Percentiles rank a stretch among this genome's conserved stretches.
These are phyloP conservation scores for Montipora capitata DNA, from an alignment of 92 coral and sea anemone genomes.

Conservation along the genomic window DNA sequence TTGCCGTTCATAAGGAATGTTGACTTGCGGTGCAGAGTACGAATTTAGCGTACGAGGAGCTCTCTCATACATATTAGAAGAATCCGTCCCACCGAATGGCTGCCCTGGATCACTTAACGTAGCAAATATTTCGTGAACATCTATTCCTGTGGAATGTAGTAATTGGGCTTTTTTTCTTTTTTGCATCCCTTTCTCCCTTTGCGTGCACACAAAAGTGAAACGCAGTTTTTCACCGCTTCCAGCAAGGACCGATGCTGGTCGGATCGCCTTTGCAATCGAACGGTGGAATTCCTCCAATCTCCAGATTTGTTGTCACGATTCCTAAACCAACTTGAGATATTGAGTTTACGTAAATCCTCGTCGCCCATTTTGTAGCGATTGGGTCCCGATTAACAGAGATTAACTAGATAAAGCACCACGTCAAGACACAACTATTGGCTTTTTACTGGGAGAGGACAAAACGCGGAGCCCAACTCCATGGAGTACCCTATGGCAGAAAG, in stretches of 20 bases:
- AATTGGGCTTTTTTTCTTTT: neutral
- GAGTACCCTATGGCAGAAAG: no score
- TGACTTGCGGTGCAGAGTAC: neutral
- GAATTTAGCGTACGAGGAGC: neutral
- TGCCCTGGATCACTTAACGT: neutral
- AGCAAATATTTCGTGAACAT: neutral
- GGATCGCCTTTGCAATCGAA: no score
- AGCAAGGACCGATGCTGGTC: slow-evolving; percentile 26
- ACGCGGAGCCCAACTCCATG: no score
- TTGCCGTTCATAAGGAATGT: neutral
- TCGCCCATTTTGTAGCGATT: no score
- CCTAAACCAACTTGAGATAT: no score
- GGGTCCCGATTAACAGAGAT: no score
- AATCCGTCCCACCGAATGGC: neutral
- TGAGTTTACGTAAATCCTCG: no score
- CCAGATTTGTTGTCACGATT: no score
- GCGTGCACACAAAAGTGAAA: neutral
- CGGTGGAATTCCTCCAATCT: no score
- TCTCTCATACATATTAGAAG: neutral
- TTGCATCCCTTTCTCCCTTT: neutral
- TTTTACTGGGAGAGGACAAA: no score
- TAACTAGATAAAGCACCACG: no score
- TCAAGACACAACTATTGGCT: no score
- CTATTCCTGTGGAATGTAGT: neutral
- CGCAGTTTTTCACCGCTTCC: slow-evolving; percentile 32